phyloP scores from a whole-genome alignment of 1,140 invertebrate species.

The Diachasmimorpha longicaudata region DNA sequence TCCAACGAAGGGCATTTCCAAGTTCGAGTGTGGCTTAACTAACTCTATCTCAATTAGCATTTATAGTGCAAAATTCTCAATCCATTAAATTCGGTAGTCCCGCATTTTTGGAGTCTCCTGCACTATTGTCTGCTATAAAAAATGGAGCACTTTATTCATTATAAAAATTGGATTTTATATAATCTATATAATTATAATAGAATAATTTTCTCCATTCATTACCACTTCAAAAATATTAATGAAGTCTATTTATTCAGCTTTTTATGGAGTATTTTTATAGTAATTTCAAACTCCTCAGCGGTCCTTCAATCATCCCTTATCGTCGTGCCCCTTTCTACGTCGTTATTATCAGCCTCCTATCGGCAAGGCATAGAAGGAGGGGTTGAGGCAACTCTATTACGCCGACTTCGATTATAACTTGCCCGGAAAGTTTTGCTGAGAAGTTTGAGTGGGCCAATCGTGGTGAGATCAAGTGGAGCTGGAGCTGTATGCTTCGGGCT shows the following conservation, averaged over 20 bases:
- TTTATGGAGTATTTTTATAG: not conserved
- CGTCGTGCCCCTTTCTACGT: not conserved
- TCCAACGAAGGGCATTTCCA: not conserved
- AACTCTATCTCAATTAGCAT: conserved; percentile 16
- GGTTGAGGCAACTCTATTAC: conserved; percentile 41
- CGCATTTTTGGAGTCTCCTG: not conserved
- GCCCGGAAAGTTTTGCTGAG: conserved; percentile 35
- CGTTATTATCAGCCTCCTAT: conserved; percentile 48
- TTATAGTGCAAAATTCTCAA: conserved; percentile 18
- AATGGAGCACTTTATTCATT: no score
- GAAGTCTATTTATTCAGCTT: no score
- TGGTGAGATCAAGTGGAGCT: conserved; percentile 2
- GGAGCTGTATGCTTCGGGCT: not conserved
- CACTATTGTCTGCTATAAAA: no score
- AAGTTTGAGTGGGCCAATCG: conserved; percentile 35
- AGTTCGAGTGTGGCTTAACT: conserved; percentile 19
- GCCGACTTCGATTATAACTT: conserved; percentile 52
- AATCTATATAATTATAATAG: no score
- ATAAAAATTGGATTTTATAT: no score
- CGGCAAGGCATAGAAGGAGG: not conserved
- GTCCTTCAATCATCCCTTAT: not conserved
- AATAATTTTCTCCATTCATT: no score
- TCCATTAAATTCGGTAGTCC: conserved; percentile 8
- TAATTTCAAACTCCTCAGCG: not conserved
- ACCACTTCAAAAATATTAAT: no score